Base-by-base conservation (phyloP, 2,888 invertebrate genomes). In the Gari tellinella region DNA sequence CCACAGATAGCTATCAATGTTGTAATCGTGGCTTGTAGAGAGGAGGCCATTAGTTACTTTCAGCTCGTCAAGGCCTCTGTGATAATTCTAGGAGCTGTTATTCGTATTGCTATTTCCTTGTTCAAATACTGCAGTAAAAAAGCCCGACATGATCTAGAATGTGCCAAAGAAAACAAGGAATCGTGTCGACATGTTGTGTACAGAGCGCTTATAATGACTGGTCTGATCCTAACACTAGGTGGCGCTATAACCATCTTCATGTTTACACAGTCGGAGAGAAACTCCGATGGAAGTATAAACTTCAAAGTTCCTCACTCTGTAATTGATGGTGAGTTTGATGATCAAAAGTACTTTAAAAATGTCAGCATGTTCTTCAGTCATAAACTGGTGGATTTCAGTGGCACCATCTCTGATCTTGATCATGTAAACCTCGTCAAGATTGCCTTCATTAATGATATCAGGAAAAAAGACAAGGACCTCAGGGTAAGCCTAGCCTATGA, bases 331-430 rank as follows among this genome's bases (percentile, higher is more conserved):
- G 67, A 74, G 37, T 87, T 80, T 75, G 76, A 88, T 53, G 86
- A 86, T 49, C 72, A 81, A 40, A 79, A 86, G 12, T 90, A 90
- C 66, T 88, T 89, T 64, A 61, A 83, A 17, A 84, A 86, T 61
- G 83, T 83, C 23, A 86, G 87, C 49, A 74, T 87, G 17, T 87
- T 80, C 65, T 82, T 88, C 57, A 82, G 85, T 62, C 86, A 86
- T 56, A 81, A 83, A 2, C 12, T 77, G 4, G 77, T 87, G 51
- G 83, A 84, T 46, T 51, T 76, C 41, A 56, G 67, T 17, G 48
- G 21, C 0, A 51, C 45, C 19, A 23, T 49, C 38, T 21, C 21
- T 1, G 31, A 52, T 19, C 37, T 57, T 14, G 51, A 46, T 2
- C 37, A 69, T 7, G 58, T 65, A 14, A 82, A 86, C 66, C 85